Percentiles rank a stretch among this genome's conserved stretches.
Evolutionary conservation across 2,797 vertebrate species (phyloP).

Genomic region (Sardinella longiceps): DNA sequence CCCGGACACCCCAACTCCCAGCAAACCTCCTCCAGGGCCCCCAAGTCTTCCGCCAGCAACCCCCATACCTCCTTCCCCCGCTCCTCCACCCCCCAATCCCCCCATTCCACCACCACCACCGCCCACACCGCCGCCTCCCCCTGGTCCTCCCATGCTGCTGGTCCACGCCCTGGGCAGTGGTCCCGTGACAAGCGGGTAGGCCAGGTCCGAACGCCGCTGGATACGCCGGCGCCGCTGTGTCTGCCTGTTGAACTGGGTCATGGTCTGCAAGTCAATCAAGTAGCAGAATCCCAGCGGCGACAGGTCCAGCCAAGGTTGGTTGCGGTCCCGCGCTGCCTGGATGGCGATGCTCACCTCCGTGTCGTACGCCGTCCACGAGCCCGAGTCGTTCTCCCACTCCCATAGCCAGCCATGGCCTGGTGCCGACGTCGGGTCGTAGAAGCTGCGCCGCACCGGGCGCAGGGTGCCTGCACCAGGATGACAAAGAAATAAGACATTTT

Average conservation of each 20-base stretch:
- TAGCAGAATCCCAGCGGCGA: slow-evolving; percentile 92
- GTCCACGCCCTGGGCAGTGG: slow-evolving; percentile 79
- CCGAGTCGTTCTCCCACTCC: slow-evolving; percentile 95
- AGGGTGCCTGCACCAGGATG: slow-evolving; percentile 82
- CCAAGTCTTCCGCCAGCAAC: slow-evolving; percentile 60
- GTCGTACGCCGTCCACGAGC: slow-evolving; percentile 93
- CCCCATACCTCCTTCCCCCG: slow-evolving; percentile 48
- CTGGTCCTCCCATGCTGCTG: slow-evolving; percentile 61
- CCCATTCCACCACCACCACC: slow-evolving; percentile 3
- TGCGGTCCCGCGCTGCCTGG: slow-evolving; percentile 89
- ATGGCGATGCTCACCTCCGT: slow-evolving; percentile 93
- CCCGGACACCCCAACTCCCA: slow-evolving; percentile 68
- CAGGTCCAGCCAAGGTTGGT: slow-evolving; percentile 95
- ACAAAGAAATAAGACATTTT: background rate
- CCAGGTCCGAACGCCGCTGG: slow-evolving; percentile 87
- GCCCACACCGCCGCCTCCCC: slow-evolving; percentile 58
- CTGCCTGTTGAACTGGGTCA: slow-evolving; percentile 97
- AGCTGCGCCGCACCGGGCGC: slow-evolving; percentile 90
- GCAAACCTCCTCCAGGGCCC: slow-evolving; percentile 44
- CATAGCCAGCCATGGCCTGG: slow-evolving; percentile 93
- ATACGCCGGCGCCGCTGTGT: slow-evolving; percentile 91
- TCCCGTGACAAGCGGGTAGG: slow-evolving; percentile 88
- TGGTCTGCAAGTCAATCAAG: slow-evolving; percentile 91
- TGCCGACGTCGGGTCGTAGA: slow-evolving; percentile 89
- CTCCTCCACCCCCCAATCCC: slow-evolving; percentile 61